These are phyloP conservation scores for Enteromius viviparus DNA, from an alignment of 2,797 vertebrate species.

Conservation along the genomic window DNA sequence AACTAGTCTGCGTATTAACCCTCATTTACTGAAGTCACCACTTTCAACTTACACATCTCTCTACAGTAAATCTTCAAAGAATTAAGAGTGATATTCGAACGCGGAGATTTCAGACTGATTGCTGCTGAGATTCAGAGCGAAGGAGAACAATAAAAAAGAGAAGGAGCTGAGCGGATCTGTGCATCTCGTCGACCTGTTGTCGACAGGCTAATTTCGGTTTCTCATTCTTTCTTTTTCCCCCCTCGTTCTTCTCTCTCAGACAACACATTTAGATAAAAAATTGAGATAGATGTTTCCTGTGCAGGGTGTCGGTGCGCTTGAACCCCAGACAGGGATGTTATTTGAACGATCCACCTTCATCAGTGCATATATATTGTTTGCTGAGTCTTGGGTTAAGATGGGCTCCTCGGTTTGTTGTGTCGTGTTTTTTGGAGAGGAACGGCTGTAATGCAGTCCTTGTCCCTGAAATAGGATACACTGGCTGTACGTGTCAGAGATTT, in stretches of 20 bases:
- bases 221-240: constrained; percentile 29
- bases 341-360: constrained; percentile 46
- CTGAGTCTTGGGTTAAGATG: constrained; percentile 44
- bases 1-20: constrained; percentile 47
- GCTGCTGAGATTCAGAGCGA: constrained; percentile 39
- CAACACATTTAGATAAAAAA: constrained; percentile 47
- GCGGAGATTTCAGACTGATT: constrained; percentile 23
- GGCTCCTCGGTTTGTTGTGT: constrained; percentile 42
- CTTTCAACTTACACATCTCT: constrained; percentile 42
- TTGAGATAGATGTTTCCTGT: constrained; percentile 45
- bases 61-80: constrained; percentile 50
- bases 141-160: constrained; percentile 28
- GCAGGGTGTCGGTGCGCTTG: neutral
- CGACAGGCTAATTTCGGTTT: constrained; percentile 46
- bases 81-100: constrained; percentile 33
- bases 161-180: constrained; percentile 24
- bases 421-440: constrained; percentile 46
- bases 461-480: constrained; percentile 52
- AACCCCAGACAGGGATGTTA: constrained; percentile 44
- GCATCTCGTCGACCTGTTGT: constrained; percentile 45
- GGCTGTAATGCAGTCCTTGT: constrained; percentile 52
- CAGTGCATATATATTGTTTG: constrained; percentile 49
- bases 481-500: constrained; percentile 45
- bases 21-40: constrained; percentile 45
- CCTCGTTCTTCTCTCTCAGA: constrained; percentile 18